These are phyloP conservation scores for Lycaena phlaeas DNA, from an alignment of 2,888 invertebrate species.

Conservation along the genomic window DNA sequence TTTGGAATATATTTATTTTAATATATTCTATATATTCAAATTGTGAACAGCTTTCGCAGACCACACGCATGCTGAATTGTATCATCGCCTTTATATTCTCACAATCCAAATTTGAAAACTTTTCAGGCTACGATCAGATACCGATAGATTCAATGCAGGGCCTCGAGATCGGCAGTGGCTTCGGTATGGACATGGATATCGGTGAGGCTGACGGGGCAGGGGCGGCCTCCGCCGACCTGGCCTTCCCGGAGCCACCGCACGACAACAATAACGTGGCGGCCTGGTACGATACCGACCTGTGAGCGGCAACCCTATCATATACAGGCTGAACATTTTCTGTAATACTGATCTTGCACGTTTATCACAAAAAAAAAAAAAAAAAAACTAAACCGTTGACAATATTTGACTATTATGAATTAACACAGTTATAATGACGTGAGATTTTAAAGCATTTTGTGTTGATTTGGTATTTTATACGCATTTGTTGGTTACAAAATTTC, in stretches of 20 bases:
- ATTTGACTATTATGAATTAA: too few species aligned
- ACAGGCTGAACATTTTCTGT: not conserved
- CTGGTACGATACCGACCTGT: constrained; percentile 98
- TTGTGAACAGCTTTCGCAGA: not conserved
- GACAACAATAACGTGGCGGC: constrained; percentile 94
- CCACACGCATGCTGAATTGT: not conserved
- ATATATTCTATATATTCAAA: not conserved
- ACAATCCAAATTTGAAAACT: not conserved
- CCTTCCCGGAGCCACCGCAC: constrained; percentile 86
- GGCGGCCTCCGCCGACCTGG: constrained; percentile 85
- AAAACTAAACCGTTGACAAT: too few species aligned
- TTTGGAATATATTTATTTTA: not conserved
- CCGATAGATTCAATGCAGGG: constrained; percentile 98
- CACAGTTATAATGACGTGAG: too few species aligned
- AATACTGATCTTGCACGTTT: too few species aligned
- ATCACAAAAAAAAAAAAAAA: too few species aligned
- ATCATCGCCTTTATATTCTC: not conserved
- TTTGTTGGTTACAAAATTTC: too few species aligned
- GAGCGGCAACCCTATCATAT: constrained; percentile 29
- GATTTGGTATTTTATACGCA: too few species aligned
- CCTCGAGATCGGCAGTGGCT: constrained; percentile 89
- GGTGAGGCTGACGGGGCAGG: constrained; percentile 88
- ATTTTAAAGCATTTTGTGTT: too few species aligned
- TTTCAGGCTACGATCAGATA: constrained; percentile 95
- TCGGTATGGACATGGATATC: constrained; percentile 93